A percentile compares a stretch with the other conserved stretches of the same genome.
Conservation (phyloP, 2,797 vertebrate species). For the Phataginus tricuspis region DNA sequence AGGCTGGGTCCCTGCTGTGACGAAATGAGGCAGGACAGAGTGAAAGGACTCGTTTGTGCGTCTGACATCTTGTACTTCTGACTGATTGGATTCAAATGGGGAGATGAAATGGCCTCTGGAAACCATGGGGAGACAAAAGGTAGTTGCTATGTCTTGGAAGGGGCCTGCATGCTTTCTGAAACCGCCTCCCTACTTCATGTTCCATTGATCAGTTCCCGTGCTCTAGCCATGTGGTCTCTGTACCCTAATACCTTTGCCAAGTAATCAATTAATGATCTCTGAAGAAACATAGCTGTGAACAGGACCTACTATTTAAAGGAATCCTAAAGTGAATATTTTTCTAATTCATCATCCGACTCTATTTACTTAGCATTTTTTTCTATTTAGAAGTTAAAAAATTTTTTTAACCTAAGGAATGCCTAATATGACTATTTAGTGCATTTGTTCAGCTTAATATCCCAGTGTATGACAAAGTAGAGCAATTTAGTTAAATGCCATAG, state of each 20-base stretch:
- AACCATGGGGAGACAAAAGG: neutral
- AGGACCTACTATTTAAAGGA: conserved; percentile 35
- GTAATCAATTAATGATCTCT: neutral
- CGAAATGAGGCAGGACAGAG: neutral
- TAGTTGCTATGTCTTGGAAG: neutral
- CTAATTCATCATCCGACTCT: conserved; percentile 3
- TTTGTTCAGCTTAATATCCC: neutral
- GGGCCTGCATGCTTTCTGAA: accelerated
- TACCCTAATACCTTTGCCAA: neutral
- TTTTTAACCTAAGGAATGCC: neutral
- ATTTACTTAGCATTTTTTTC: neutral
- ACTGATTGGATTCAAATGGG: neutral
- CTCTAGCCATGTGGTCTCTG: neutral
- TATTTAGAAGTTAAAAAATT: neutral
- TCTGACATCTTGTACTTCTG: neutral
- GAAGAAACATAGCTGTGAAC: neutral
- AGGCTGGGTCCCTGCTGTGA: accelerated
- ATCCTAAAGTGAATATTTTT: neutral
- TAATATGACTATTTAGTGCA: neutral
- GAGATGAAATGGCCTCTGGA: neutral
- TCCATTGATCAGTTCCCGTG: neutral
- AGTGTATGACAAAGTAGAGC: neutral
- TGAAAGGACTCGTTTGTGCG: neutral
- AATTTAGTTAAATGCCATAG: neutral
- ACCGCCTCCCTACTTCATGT: neutral